phyloP scores from a whole-genome alignment of 1,140 invertebrate genomes.

The Wiebesia pumilae region DNA sequence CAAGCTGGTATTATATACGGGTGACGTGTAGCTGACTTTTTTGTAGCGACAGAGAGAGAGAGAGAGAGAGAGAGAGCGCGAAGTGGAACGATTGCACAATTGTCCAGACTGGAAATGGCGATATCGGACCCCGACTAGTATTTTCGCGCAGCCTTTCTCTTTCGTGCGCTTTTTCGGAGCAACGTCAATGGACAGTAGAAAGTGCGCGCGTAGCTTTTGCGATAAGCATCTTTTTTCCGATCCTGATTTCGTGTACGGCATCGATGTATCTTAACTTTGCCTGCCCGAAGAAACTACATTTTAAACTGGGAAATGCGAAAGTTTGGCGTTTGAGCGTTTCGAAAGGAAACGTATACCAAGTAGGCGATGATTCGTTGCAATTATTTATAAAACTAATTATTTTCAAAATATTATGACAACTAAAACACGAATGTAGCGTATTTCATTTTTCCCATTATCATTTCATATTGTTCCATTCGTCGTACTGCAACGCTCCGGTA shows the following conservation, averaged over 20 bases:
- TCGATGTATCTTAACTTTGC: too few relatives aligned
- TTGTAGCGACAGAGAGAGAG: not conserved
- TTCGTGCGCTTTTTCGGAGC: constrained; percentile 1
- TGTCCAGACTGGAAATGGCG: not conserved
- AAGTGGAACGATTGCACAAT: constrained; percentile 29
- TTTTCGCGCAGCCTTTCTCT: constrained; percentile 38
- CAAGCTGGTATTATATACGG: not conserved
- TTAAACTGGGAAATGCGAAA: not conserved
- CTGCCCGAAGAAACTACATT: not conserved
- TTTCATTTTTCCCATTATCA: too few relatives aligned
- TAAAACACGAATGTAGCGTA: too few relatives aligned
- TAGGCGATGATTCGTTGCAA: too few relatives aligned
- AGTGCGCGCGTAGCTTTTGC: constrained; percentile 15
- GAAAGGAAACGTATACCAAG: too few relatives aligned
- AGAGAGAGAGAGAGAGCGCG: not conserved
- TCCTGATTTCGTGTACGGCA: not conserved
- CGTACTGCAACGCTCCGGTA: too few relatives aligned
- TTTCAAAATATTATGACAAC: too few relatives aligned
- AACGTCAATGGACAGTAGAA: constrained; percentile 28
- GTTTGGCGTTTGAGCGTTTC: not conserved
- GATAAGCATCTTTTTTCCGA: constrained; percentile 30
- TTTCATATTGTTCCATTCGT: too few relatives aligned
- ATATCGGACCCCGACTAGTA: not conserved
- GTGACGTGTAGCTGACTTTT: not conserved
- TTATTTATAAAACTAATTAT: too few relatives aligned